Percentiles rank a stretch among this genome's conserved stretches.
These are phyloP conservation scores for Ranitomeya imitator DNA, from an alignment of 2,113 vertebrate species.

Conservation along the genomic window DNA sequence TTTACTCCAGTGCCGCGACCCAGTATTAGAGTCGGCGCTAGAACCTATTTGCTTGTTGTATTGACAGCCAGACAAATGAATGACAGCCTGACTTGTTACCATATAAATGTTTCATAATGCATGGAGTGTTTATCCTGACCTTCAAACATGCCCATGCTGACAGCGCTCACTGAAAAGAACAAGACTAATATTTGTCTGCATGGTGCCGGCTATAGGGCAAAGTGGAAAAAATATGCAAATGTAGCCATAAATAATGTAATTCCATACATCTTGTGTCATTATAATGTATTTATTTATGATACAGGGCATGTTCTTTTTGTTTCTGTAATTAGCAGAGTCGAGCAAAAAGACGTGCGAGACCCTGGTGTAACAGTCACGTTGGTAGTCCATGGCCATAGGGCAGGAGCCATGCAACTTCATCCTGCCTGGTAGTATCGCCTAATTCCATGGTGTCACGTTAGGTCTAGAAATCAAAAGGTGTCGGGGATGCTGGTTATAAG, in stretches of 20 bases:
- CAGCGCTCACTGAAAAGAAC: neutral
- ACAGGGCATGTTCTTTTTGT: neutral
- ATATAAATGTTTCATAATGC: constrained; percentile 24
- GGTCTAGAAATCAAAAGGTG: too few relatives aligned
- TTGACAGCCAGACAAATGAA: constrained; percentile 23
- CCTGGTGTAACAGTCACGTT: too few relatives aligned
- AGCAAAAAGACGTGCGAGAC: too few relatives aligned
- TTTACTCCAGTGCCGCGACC: neutral
- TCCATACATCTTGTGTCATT: neutral
- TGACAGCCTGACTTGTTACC: constrained; percentile 20
- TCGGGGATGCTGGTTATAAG: too few relatives aligned
- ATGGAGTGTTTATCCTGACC: neutral
- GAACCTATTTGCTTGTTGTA: constrained; percentile 8
- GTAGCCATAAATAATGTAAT: neutral
- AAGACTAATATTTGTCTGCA: neutral
- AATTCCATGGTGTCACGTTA: too few relatives aligned
- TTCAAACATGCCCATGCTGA: constrained; percentile 1
- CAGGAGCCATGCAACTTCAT: too few relatives aligned
- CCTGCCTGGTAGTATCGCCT: too few relatives aligned
- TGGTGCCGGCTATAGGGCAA: neutral
- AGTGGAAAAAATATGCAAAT: neutral
- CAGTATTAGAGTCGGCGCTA: neutral
- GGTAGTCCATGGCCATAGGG: too few relatives aligned
- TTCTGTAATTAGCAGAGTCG: too few relatives aligned
- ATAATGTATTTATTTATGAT: neutral